These are phyloP conservation scores for Nymphalis c-album DNA, from an alignment of 2,888 invertebrate species.

Conservation along the genomic window DNA sequence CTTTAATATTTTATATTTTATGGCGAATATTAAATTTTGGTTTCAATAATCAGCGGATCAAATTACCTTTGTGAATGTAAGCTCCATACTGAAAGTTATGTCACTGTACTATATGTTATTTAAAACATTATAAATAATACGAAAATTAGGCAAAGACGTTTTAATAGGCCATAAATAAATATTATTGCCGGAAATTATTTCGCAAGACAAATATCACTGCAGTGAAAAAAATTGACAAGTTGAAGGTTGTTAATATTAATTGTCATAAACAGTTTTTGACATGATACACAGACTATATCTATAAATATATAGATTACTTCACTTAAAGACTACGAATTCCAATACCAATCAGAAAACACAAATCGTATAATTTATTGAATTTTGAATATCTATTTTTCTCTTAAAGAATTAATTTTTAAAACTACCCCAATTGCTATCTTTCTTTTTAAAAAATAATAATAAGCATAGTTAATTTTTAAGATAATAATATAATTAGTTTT, in stretches of 20 bases:
- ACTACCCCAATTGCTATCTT: too few species aligned
- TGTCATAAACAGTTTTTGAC: constrained; percentile 1
- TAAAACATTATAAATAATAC: constrained; percentile 20
- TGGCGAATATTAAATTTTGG: not conserved
- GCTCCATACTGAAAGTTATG: constrained; percentile 29
- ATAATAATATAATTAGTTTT: too few species aligned
- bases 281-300: not conserved
- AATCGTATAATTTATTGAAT: too few species aligned
- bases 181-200: constrained; percentile 22
- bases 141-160: constrained; percentile 12
- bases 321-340: not conserved
- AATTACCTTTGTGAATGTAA: constrained; percentile 37
- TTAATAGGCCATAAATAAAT: constrained; percentile 19
- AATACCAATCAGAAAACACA: too few species aligned
- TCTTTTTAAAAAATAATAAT: too few species aligned
- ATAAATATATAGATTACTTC: not conserved
- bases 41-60: constrained; percentile 10
- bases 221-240: constrained; percentile 30
- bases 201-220: constrained; percentile 18
- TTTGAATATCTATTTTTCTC: too few species aligned
- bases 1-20: not conserved
- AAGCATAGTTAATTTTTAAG: too few species aligned
- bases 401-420: too few species aligned
- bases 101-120: constrained; percentile 7
- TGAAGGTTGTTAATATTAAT: constrained; percentile 21